phyloP scores from a whole-genome alignment of 2,888 invertebrate species.

The Pseudococcus jackbeardsleyi region DNA sequence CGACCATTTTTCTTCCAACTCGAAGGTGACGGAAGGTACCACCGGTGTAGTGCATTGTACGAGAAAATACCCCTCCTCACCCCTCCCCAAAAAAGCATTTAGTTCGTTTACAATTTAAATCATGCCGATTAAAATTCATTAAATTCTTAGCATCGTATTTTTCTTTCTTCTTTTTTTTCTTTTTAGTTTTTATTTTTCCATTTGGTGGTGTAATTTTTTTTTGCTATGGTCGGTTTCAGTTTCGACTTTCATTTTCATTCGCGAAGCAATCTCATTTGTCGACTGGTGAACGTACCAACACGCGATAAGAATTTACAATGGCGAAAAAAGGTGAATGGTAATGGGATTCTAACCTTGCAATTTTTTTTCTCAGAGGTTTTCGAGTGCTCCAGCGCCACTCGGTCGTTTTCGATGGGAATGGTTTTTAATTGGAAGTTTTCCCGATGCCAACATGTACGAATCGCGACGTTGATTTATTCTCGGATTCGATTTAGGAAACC shows the following conservation, averaged over 20 bases:
- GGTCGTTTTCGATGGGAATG: neutral
- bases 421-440: constrained; percentile 15
- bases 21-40: neutral
- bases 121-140: constrained; percentile 45
- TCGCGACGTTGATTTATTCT: neutral
- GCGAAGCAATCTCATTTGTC: constrained; percentile 13
- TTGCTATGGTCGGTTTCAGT: neutral
- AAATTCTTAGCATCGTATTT: constrained; percentile 35
- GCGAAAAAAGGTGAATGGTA: neutral
- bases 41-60: neutral
- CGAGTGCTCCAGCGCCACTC: neutral
- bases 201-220: constrained; percentile 7
- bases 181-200: constrained; percentile 27
- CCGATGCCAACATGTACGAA: neutral
- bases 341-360: constrained; percentile 4
- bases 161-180: neutral
- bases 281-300: constrained; percentile 8
- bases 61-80: neutral
- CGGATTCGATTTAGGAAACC: neutral
- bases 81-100: too few relatives aligned
- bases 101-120: constrained; percentile 17
- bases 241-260: too few relatives aligned
- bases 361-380: neutral
- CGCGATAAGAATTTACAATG: constrained; percentile 16
- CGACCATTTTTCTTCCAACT: constrained; percentile 3